These are phyloP conservation scores for Brenthis daphne DNA, from an alignment of 2,888 invertebrate genomes.

Conservation along the genomic window DNA sequence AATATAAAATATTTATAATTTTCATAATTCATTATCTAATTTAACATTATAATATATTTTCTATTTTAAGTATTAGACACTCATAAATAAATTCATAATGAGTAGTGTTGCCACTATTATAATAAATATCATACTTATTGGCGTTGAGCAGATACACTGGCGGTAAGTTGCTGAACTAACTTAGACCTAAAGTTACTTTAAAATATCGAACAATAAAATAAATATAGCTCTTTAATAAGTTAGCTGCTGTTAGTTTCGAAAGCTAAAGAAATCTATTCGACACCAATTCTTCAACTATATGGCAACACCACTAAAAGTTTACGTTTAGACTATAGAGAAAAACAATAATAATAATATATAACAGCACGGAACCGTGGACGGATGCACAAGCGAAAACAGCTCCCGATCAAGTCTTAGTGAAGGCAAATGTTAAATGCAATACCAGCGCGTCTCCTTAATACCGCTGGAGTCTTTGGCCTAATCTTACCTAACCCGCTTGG, in stretches of 20 bases:
- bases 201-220: too few species aligned
- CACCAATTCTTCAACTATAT: background rate
- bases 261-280: too few species aligned
- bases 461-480: constrained; percentile 9
- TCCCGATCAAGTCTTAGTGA: constrained; percentile 24
- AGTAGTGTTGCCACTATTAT: constrained; percentile 2
- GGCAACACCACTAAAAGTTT: background rate
- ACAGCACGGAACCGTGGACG: constrained; percentile 26
- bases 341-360: constrained; percentile 7
- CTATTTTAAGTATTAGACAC: constrained; percentile 7
- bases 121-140: background rate
- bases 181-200: too few species aligned
- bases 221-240: too few species aligned
- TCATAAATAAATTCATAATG: constrained; percentile 4
- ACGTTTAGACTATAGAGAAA: background rate
- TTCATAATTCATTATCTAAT: background rate
- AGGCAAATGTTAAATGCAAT: constrained; percentile 19
- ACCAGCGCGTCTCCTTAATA: background rate
- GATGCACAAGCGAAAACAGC: constrained; percentile 40
- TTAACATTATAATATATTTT: constrained; percentile 5
- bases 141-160: too few species aligned
- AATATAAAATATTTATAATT: background rate
- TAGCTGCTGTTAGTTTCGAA: too few species aligned
- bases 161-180: too few species aligned
- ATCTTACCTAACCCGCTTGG: background rate